Percentiles rank a stretch among this genome's conserved stretches.
phyloP scores from a whole-genome alignment of 1,140 invertebrate genomes.

The Trichonephila clavipes region DNA sequence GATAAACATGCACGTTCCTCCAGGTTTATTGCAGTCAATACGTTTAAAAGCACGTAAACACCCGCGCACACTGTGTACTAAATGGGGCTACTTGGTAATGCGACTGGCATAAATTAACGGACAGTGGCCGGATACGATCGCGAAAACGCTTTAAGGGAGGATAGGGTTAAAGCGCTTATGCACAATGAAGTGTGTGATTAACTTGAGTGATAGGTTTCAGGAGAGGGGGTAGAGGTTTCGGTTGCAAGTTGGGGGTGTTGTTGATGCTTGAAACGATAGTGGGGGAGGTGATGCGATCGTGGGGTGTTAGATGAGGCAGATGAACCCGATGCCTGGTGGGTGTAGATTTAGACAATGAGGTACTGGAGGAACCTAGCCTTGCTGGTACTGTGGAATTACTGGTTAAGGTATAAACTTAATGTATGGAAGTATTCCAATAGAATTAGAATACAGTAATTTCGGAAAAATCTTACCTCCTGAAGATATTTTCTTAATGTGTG shows the following conservation, averaged over 20 bases:
- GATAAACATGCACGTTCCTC: conserved; percentile 5
- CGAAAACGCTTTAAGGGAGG: conserved; percentile 56
- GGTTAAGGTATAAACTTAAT: too few species aligned
- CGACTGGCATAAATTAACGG: conserved; percentile 33
- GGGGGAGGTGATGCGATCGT: not conserved
- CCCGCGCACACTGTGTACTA: not conserved
- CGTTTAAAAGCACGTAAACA: conserved; percentile 45
- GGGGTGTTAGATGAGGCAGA: conserved; percentile 16
- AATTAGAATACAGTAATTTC: too few species aligned
- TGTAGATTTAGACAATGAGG: not conserved
- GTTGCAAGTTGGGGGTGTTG: conserved; percentile 12
- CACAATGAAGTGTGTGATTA: conserved; percentile 65
- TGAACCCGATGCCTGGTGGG: not conserved
- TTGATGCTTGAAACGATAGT: conserved; percentile 20
- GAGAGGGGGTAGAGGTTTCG: not conserved
- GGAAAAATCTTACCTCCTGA: too few species aligned
- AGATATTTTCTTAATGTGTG: too few species aligned
- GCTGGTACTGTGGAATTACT: too few species aligned
- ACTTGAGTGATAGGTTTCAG: conserved; percentile 55
- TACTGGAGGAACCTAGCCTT: not conserved
- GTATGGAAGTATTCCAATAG: too few species aligned
- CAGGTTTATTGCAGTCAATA: conserved; percentile 43
- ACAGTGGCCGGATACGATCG: conserved; percentile 37
- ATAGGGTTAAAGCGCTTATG: conserved; percentile 30
- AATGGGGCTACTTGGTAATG: conserved; percentile 40